phyloP scores from a whole-genome alignment of 1,140 invertebrate genomes.

The Drosophila repleta region DNA sequence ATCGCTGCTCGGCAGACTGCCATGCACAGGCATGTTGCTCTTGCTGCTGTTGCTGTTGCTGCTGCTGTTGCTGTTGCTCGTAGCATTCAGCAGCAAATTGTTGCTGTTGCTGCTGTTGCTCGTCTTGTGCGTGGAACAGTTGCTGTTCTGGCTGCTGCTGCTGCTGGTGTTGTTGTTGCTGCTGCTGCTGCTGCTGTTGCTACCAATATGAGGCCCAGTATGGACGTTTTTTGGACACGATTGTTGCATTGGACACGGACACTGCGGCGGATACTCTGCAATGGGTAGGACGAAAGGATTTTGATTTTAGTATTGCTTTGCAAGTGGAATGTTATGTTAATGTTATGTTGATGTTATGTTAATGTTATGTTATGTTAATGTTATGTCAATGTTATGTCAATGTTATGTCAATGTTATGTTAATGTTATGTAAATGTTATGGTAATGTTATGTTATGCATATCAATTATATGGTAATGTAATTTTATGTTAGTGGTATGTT shows the following conservation, averaged over 20 bases:
- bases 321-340: not conserved
- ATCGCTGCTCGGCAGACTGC: constrained; percentile 66
- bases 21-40: constrained; percentile 53
- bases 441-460: no score
- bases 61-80: constrained; percentile 54
- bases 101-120: constrained; percentile 45
- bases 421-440: no score
- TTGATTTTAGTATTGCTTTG: not conserved
- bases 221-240: constrained; percentile 98
- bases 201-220: constrained; percentile 98
- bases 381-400: no score
- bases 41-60: constrained; percentile 68
- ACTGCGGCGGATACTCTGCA: constrained; percentile 87
- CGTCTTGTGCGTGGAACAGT: constrained; percentile 61
- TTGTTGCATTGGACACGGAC: constrained; percentile 93
- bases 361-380: no score
- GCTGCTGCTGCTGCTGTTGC: constrained; percentile 81
- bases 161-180: constrained; percentile 84
- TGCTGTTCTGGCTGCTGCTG: constrained; percentile 69
- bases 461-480: no score
- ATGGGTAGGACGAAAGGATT: not conserved
- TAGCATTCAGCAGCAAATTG: constrained; percentile 56
- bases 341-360: no score
- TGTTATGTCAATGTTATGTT: no score
- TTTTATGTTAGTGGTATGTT: no score